Evolutionary conservation across 2,888 invertebrate genomes (phyloP), one percentile per base, ranked within the genome.

Genomic region (Mesorhabditis spiculigera): DNA sequence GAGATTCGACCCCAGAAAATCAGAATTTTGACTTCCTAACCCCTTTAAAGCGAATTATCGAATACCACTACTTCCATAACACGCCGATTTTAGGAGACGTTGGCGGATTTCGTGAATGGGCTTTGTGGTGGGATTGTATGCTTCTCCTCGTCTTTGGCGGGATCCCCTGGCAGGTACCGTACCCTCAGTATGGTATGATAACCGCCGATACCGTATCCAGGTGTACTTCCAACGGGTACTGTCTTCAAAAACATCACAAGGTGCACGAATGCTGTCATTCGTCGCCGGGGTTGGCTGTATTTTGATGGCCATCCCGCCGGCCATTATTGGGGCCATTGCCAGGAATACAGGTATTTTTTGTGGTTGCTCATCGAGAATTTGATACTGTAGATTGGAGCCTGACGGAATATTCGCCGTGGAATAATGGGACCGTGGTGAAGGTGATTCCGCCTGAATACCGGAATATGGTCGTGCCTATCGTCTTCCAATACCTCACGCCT

Each of bases 201-300:
- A 50, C 58, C 8, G 3, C 8, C 10, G 2, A 50, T 28, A 28
- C 28, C 28, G 28, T 28, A 28, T 28, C 28, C 28, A 92, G 91
- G 96, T 96, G 45, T 97, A 97, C 87, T 97, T 97, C 88, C 97
- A 98, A 89, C 90, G 97, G 63, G 97, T 98, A 68, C 89, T 98
- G 82, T 96, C 96, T 73, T 94, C 95, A 85, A 95, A 94, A 89
- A 93, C 94, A 0, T 95, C 96, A 0, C 91, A 91, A 5, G 91
- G 94, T 69, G 97, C 97, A 63, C 95, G 96, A 88, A 87, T 94
- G 68, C 89, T 98, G 79, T 96, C 95, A 43, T 98, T 93, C 88
- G 93, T 96, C 67, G 97, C 97, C 0, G 96, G 96, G 5, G 88
- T 92, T 75, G 97, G 96, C 41, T 97, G 96, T 88, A 91, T 96